Conservation (phyloP, 1,140 invertebrate genomes). For the Danaus plexippus region DNA sequence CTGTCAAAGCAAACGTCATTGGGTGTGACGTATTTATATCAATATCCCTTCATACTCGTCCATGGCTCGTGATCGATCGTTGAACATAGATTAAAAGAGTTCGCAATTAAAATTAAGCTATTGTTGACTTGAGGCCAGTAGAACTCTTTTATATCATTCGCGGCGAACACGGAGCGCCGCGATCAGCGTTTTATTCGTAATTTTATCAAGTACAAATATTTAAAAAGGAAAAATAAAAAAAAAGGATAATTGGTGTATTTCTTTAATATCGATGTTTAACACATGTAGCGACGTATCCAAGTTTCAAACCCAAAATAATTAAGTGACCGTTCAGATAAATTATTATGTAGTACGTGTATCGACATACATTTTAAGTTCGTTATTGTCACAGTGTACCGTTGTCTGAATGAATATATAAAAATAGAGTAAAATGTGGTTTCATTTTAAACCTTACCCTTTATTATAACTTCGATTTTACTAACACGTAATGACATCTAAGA, state of each 20-base stretch:
- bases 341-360: constrained; percentile 46
- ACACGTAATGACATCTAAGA: too few relatives aligned
- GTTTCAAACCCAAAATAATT: constrained; percentile 37
- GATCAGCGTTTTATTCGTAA: constrained; percentile 12
- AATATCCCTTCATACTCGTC: too few relatives aligned
- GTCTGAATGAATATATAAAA: constrained; percentile 68
- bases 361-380: constrained; percentile 63
- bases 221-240: too few relatives aligned
- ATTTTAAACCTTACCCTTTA: constrained; percentile 24
- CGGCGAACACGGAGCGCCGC: constrained; percentile 6
- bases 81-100: too few relatives aligned
- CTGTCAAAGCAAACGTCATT: too few relatives aligned
- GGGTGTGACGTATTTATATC: too few relatives aligned
- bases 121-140: constrained; percentile 7
- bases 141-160: neutral
- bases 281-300: constrained; percentile 39
- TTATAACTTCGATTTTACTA: neutral
- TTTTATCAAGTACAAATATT: constrained; percentile 38
- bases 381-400: constrained; percentile 68
- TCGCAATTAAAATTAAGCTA: neutral
- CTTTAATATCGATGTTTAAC: constrained; percentile 31
- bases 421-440: constrained; percentile 54
- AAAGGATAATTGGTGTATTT: constrained; percentile 39
- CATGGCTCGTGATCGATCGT: too few relatives aligned
- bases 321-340: constrained; percentile 46